Percentiles rank a stretch among this genome's conserved stretches.
These are phyloP conservation scores for Dolichoris vasculosae DNA, from an alignment of 1,140 invertebrate genomes.

Conservation along the genomic window DNA sequence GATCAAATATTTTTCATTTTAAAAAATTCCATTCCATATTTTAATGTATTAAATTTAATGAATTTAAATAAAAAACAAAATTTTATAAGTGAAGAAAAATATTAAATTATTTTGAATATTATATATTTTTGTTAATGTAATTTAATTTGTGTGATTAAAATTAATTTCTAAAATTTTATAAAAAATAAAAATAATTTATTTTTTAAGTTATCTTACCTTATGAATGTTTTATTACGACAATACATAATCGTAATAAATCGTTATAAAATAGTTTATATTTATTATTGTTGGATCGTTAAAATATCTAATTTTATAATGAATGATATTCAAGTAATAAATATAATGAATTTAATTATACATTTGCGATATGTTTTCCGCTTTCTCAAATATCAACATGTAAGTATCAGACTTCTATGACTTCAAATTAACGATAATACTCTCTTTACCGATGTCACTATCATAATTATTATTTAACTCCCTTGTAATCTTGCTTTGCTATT, in stretches of 20 bases:
- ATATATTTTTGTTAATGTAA: background rate
- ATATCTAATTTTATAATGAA: too few relatives aligned
- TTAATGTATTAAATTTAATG: constrained; percentile 14
- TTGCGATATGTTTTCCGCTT: background rate
- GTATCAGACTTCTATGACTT: background rate
- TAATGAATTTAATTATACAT: background rate
- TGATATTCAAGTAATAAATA: background rate
- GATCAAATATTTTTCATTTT: background rate
- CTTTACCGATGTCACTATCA: background rate
- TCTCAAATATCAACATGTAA: background rate
- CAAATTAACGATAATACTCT: background rate
- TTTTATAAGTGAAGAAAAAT: background rate
- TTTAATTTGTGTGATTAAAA: background rate
- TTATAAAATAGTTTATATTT: background rate
- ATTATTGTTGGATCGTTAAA: background rate
- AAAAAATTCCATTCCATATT: background rate
- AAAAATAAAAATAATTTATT: background rate
- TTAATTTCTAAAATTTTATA: background rate
- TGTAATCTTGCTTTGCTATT: background rate
- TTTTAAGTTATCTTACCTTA: background rate
- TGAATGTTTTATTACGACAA: constrained; percentile 6
- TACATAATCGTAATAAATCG: constrained; percentile 20
- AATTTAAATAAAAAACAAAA: constrained; percentile 27
- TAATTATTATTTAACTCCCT: background rate
- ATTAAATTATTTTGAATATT: background rate